Evolutionary conservation across 2,113 vertebrate species (phyloP), one percentile per base, ranked within the genome.

Genomic region (Collichthys lucidus): DNA sequence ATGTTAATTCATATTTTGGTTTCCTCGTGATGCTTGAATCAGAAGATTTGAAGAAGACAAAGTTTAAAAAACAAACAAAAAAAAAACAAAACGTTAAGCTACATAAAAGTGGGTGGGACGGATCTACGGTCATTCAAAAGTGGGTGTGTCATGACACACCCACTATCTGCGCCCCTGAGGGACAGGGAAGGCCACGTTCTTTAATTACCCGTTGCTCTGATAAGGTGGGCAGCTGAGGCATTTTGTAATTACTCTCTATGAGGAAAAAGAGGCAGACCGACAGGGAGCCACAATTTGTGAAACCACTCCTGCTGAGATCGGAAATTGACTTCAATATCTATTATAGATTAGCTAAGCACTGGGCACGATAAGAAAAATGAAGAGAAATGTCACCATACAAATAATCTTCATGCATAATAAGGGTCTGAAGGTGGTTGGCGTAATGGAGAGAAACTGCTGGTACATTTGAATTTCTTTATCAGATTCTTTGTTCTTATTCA

Each of bases 191-290:
- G 85, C 81, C 29, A 26, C 47, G 14, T 60, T 74, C 77, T 88
- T 87, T 91, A 90, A 92, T 92, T 90, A 88, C 62, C 57, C 67
- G 46, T 63, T 1, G 10, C 80, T 79, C 84, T 66, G 89, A 92
- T 92, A 90, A 93, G 90, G 90, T 79, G 83, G 61, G 67, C 68
- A 50, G 76, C 80, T 16, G 42, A 86, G 77, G 77, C 68, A 49
- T 79, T 92, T 80, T 85, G 60, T 89, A 92, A 92, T 93, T 89
- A 91, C 80, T 80, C 70, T 79, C 50, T 70, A 69, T 20, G 16
- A 74, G 64, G 66, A 83, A 74, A 55, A 85, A 74, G 86, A 81
- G 71, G 63, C 61, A 86, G 84, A 79, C 71, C 68, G 86, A 78
- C 74, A 67, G 74, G 11, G 61, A 49, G 44, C 24, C 3, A 2